Evolutionary conservation across 2,797 vertebrate species (phyloP).

Genomic region (Myotis daubentonii): DNA sequence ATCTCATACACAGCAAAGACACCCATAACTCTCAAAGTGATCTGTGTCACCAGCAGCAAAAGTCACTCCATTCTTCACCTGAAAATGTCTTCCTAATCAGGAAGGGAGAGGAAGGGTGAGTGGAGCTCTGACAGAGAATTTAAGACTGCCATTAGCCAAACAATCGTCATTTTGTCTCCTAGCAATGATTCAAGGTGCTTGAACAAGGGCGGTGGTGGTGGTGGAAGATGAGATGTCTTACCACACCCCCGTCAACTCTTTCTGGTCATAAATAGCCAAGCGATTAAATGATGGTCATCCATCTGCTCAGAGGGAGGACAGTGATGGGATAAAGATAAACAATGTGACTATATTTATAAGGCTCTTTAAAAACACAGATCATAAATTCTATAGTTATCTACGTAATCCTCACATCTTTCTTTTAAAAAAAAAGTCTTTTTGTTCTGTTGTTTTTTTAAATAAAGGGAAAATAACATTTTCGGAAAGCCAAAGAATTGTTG

Average conservation of each 20-base stretch:
- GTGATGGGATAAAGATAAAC: neutral
- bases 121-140: conserved; percentile 17
- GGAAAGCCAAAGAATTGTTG: neutral
- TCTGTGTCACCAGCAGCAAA: conserved; percentile 2
- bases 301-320: neutral
- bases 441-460: neutral
- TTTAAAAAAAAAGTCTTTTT: neutral
- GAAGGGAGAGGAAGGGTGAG: neutral
- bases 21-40: conserved; percentile 54
- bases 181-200: neutral
- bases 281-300: neutral
- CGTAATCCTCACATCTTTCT: neutral
- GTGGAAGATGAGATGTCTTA: neutral
- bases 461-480: neutral
- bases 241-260: neutral
- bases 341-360: neutral
- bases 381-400: neutral
- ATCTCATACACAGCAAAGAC: conserved; percentile 6
- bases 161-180: neutral
- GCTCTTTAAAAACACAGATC: conserved; percentile 31
- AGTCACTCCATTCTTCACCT: neutral
- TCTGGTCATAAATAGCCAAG: neutral
- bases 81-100: conserved; percentile 55
- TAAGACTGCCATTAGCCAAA: conserved; percentile 35
- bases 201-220: fast-evolving